Evolutionary conservation across 2,888 invertebrate genomes (phyloP), one percentile per base, ranked within the genome.

Genomic region (Lissocephala sabroskyi): DNA sequence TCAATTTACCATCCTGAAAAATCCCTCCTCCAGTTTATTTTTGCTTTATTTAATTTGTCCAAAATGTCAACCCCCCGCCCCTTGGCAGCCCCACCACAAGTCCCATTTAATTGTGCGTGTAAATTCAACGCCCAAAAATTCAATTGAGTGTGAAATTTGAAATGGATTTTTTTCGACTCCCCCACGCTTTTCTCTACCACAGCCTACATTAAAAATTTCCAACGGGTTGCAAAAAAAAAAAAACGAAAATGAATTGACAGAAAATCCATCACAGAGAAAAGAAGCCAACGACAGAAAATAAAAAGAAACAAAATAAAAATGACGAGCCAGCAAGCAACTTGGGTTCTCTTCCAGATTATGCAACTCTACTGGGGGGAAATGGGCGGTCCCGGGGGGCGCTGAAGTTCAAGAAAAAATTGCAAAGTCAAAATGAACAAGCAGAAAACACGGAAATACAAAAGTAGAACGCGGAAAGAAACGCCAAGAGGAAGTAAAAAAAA

Each of bases 121-220:
- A 46, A 65, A 59, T 62, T 60, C 42, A 44, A 41, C 59, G 48
- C 52, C 44, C 56, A 54, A 51, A 60, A 61, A 68, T 66, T 74
- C 75, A 70, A 70, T 70, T 70, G 77, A 74, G 66, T 70, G 68
- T 70, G 62, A 70, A 70, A 70, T 77, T 70, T 70, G 55, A 59
- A 59, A 52, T 16, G 43, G 39, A 47, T 62, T 54, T 58, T 44
- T 50, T n/a, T n/a, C n/a, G n/a, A n/a, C n/a, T n/a, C n/a, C n/a
- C n/a, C n/a, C n/a, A n/a, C n/a, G n/a, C n/a, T n/a, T n/a, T n/a
- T n/a, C n/a, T n/a, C n/a, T n/a, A n/a, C n/a, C n/a, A n/a, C n/a
- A n/a, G n/a, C n/a, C n/a, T n/a, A n/a, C 32, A 13, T 32, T n/a
- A n/a, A 23, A 23, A 23, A 23, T 23, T 23, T 23, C 7, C 23